phyloP scores from a whole-genome alignment of 2,113 vertebrate genomes.

The Nyctereutes procyonoides region DNA sequence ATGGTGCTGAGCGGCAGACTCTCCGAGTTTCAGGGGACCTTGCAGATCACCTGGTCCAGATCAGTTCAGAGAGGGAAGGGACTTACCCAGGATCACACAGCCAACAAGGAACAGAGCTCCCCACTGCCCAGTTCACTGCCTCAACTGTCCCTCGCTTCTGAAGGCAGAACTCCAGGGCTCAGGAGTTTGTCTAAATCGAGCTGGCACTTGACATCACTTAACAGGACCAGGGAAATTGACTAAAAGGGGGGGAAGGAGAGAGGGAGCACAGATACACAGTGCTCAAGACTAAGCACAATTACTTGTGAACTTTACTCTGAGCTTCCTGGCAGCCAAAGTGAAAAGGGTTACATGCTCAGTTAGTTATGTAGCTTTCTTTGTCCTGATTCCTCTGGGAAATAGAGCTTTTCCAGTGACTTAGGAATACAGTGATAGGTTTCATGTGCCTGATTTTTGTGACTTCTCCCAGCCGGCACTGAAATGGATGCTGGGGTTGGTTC shows the following conservation, averaged over 20 bases:
- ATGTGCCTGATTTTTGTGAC: neutral
- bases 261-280: neutral
- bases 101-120: neutral
- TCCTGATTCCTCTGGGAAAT: neutral
- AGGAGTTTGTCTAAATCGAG: neutral
- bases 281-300: neutral
- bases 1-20: neutral
- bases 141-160: neutral
- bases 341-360: neutral
- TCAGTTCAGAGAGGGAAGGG: neutral
- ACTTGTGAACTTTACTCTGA: neutral
- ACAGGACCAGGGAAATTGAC: neutral
- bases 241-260: neutral
- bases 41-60: neutral
- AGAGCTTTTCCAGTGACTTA: neutral
- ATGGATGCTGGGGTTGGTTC: neutral
- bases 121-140: neutral
- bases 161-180: neutral
- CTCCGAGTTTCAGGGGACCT: neutral
- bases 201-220: neutral
- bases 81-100: neutral
- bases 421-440: too few relatives aligned
- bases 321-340: slow-evolving; percentile 19
- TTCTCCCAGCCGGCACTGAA: neutral
- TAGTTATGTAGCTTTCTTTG: neutral